phyloP scores from a whole-genome alignment of 2,888 invertebrate genomes.

The Sthenelais limicola region DNA sequence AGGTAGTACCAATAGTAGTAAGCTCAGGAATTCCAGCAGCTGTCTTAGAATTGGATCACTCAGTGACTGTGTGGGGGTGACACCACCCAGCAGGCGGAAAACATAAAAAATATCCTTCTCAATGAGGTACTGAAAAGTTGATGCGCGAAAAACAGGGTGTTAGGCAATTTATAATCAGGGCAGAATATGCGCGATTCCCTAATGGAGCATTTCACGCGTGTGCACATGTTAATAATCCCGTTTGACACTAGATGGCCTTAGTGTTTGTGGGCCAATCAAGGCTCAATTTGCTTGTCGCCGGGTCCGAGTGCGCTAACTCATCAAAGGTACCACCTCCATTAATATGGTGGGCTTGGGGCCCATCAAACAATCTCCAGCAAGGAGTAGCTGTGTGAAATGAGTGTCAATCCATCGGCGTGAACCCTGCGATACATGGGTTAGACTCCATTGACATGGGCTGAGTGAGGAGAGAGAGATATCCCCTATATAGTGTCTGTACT shows the following conservation, averaged over 20 bases:
- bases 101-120: too few relatives aligned
- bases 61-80: too few relatives aligned
- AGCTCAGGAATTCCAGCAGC: too few relatives aligned
- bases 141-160: too few relatives aligned
- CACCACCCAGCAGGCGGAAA: too few relatives aligned
- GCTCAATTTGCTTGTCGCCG: slow-evolving; percentile 6
- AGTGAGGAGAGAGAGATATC: neutral
- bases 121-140: too few relatives aligned
- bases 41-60: too few relatives aligned
- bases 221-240: slow-evolving; percentile 28
- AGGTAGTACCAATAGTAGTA: too few relatives aligned
- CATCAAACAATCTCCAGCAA: neutral
- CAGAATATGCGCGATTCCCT: too few relatives aligned
- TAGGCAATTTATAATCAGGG: too few relatives aligned
- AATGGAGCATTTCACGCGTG: slow-evolving; percentile 24
- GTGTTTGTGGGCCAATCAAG: slow-evolving; percentile 9
- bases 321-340: neutral
- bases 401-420: neutral
- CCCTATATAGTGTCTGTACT: neutral
- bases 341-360: neutral
- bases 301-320: neutral
- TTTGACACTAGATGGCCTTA: slow-evolving; percentile 21
- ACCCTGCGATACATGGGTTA: neutral
- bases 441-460: neutral
- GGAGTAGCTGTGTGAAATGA: neutral